Percentiles rank a stretch among this genome's conserved stretches.
Conservation (phyloP, 2,797 vertebrate species). For the Pogoniulus pusillus region DNA sequence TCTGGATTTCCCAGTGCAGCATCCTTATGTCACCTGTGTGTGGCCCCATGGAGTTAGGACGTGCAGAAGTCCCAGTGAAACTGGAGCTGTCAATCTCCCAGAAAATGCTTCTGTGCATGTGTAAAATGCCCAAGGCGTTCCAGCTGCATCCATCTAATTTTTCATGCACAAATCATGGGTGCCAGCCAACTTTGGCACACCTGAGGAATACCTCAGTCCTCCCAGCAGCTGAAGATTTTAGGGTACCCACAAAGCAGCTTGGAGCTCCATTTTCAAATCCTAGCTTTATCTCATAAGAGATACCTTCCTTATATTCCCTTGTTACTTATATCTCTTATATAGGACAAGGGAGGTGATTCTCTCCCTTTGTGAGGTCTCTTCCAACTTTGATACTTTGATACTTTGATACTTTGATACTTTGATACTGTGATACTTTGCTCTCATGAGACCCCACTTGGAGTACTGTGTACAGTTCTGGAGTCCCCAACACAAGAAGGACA, state of each 20-base stretch:
- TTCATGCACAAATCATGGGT: neutral
- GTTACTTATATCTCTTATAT: too few relatives aligned
- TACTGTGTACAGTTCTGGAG: too few relatives aligned
- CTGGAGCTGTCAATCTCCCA: fast-evolving
- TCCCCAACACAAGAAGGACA: too few relatives aligned
- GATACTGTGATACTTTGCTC: too few relatives aligned
- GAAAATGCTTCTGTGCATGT: fast-evolving
- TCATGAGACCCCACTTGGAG: too few relatives aligned
- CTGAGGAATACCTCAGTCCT: neutral
- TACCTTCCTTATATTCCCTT: neutral
- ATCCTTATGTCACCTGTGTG: neutral
- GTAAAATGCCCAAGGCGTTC: fast-evolving
- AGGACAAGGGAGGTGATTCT: too few relatives aligned
- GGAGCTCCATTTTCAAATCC: neutral
- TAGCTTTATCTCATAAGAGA: neutral
- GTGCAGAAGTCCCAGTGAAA: neutral
- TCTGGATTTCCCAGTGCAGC: neutral
- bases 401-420: too few relatives aligned
- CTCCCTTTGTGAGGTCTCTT: too few relatives aligned
- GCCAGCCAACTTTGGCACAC: neutral
- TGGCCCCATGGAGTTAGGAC: neutral
- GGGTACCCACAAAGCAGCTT: neutral
- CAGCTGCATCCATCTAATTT: neutral
- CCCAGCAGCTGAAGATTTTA: neutral
- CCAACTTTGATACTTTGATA: too few relatives aligned